Evolutionary conservation across 2,113 vertebrate species (phyloP), one percentile per base, ranked within the genome.

Genomic region (Xerus inauris): DNA sequence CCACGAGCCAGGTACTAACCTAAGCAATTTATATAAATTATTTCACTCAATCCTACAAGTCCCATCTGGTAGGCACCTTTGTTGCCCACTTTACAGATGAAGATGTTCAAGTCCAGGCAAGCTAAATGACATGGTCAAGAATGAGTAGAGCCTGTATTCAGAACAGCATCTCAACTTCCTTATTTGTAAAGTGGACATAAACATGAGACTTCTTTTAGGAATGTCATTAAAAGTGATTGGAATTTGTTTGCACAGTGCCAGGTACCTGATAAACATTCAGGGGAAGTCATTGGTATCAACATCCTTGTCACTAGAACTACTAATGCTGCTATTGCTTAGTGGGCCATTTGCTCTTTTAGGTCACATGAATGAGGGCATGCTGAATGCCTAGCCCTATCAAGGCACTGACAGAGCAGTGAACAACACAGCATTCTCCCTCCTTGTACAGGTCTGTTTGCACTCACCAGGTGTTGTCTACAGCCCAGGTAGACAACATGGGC

Each of bases 151-250:
- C 12, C 26, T 10, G 20, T 2, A 26, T 8, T 54, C 40, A 86
- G 71, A 57, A 28, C 40, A 8, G 24, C 24, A 4, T 10, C 73
- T 85, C 47, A 26, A 3, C 26, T 24, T 59, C 24, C 8, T 45
- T 42, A 8, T 49, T 71, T 32, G n/a, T 20, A 20, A 51, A 75
- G 26, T 5, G 1, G 79, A 30, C 0, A 0, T 26, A 12, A 38
- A 54, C 32, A 5, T 12, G 73, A 9, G 7, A 3, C 16, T 71
- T 5, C 1, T 12, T 1, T 42, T 19, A 38, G 57, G 19, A 22
- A 16, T n/a, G n/a, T 8, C 0, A 0, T 42, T 24, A 1, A 40
- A 19, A 64, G 45, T 6, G 3, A 4, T 0, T 32, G n/a, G 54
- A 71, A 14, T 13, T 2, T 54, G 7, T 45, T 26, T 54, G 65